Conservation (phyloP, 64 coral and sea anemone species). For the Porites lutea region DNA sequence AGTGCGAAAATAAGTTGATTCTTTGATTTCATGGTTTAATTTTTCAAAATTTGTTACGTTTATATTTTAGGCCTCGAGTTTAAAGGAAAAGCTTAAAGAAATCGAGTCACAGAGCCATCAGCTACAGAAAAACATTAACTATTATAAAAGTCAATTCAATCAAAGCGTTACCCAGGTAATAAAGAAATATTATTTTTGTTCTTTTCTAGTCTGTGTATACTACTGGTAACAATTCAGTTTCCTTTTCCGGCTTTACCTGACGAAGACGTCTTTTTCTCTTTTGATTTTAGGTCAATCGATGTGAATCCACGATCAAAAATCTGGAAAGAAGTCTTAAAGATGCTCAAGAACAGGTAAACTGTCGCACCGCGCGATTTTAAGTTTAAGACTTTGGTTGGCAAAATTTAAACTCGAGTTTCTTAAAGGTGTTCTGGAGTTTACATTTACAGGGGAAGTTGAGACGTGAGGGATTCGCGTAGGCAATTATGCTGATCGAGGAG, state of each 20-base stretch:
- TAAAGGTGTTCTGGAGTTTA: no score
- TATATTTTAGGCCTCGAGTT: slow-evolving; percentile 46
- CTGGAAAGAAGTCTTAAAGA: slow-evolving; percentile 84
- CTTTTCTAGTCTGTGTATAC: no score
- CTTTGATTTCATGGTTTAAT: no score
- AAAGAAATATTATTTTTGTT: no score
- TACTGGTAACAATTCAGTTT: neutral
- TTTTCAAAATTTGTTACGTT: no score
- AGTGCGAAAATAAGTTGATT: no score
- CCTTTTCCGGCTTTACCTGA: neutral
- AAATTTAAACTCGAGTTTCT: no score
- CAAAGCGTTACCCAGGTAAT: slow-evolving; percentile 85
- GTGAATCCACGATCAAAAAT: slow-evolving; percentile 79
- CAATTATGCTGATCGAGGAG: no score
- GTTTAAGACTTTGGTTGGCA: no score
- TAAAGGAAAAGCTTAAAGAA: slow-evolving; percentile 87
- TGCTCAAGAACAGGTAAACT: slow-evolving; percentile 67
- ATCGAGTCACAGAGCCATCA: slow-evolving; percentile 67
- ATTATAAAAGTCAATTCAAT: slow-evolving; percentile 91
- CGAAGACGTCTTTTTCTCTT: neutral
- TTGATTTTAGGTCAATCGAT: slow-evolving; percentile 79
- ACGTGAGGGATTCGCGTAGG: no score
- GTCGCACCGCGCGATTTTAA: no score
- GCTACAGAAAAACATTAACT: slow-evolving; percentile 79
- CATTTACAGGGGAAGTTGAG: no score